These are phyloP conservation scores for Chrysotoxum bicinctum DNA, from an alignment of 2,888 invertebrate species.

Conservation along the genomic window DNA sequence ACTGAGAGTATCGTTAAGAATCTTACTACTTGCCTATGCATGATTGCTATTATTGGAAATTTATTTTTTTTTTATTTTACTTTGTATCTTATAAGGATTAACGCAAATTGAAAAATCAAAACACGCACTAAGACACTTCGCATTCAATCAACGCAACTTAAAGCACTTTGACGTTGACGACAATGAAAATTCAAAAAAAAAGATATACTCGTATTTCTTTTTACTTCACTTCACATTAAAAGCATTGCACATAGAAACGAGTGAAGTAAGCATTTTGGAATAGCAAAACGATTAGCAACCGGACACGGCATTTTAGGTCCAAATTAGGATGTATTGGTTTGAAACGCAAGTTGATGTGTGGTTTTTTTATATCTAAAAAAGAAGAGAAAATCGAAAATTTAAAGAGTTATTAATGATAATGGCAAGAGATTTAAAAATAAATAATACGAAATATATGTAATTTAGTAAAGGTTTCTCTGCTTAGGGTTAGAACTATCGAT, in stretches of 20 bases:
- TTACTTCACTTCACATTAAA: slow-evolving; percentile 11
- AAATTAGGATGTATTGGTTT: background rate
- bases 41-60: slow-evolving; percentile 47
- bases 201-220: background rate
- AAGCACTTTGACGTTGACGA: slow-evolving; percentile 29
- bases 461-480: background rate
- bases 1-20: slow-evolving; percentile 43
- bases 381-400: background rate
- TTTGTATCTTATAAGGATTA: slow-evolving; percentile 37
- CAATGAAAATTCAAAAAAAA: slow-evolving; percentile 34
- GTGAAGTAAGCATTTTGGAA: slow-evolving; percentile 26
- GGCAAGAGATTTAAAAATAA: background rate
- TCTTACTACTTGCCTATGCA: slow-evolving; percentile 69
- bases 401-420: background rate
- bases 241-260: slow-evolving; percentile 34
- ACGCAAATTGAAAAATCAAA: slow-evolving; percentile 54
- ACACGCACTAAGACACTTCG: slow-evolving; percentile 61
- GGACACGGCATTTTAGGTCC: slow-evolving; percentile 29
- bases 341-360: background rate
- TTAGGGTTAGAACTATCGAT: no score
- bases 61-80: slow-evolving; percentile 6
- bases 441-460: background rate
- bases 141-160: slow-evolving; percentile 53
- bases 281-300: slow-evolving; percentile 22
- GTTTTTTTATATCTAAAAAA: slow-evolving; percentile 12